Evolutionary conservation across 2,797 vertebrate genomes (phyloP).

Genomic region (Cyprinodon diabolis): DNA sequence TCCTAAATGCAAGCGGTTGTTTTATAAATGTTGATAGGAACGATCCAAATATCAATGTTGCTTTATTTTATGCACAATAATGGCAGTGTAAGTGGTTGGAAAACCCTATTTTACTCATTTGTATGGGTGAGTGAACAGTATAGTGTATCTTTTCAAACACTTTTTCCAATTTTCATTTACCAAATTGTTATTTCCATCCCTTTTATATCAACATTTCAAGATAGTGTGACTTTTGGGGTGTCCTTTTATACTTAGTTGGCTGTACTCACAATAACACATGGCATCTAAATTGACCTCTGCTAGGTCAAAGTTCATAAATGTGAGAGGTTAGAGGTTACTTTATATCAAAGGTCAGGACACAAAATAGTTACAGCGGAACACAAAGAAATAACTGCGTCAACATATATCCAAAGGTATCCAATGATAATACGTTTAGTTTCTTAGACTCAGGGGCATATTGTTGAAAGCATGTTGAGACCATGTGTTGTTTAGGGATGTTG

Average conservation of each 20-base stretch:
- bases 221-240: not conserved
- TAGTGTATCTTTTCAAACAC: too few species aligned
- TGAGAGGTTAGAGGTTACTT: constrained; percentile 41
- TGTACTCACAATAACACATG: constrained; percentile 20
- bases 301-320: constrained; percentile 52
- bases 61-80: too few species aligned
- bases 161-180: too few species aligned
- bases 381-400: constrained; percentile 22
- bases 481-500: constrained; percentile 52
- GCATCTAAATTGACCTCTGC: constrained; percentile 13
- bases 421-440: not conserved
- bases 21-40: too few species aligned
- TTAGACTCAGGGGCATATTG: constrained; percentile 3
- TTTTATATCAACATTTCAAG: not conserved
- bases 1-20: too few species aligned
- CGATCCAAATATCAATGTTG: too few species aligned
- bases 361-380: constrained; percentile 28
- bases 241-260: constrained; percentile 43
- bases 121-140: too few species aligned
- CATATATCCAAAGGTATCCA: constrained; percentile 16
- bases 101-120: too few species aligned
- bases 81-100: too few species aligned
- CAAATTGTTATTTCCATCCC: not conserved
- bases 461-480: constrained; percentile 54
- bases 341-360: constrained; percentile 33